These are phyloP conservation scores for Harlomillsia oculata DNA, from an alignment of 1,140 invertebrate genomes.

Conservation along the genomic window DNA sequence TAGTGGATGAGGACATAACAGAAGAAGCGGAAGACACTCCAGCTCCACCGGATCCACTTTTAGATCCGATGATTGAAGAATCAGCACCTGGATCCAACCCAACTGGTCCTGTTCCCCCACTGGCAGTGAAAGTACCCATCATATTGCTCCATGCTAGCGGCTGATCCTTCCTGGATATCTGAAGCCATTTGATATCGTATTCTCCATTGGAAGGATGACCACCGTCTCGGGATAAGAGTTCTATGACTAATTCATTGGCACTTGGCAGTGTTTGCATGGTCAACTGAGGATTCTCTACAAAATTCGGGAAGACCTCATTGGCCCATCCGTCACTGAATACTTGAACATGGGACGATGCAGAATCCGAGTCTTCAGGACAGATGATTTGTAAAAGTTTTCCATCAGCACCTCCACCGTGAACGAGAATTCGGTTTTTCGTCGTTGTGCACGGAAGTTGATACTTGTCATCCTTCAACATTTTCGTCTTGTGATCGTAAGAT, in stretches of 20 bases:
- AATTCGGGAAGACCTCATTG: slow-evolving; percentile 34
- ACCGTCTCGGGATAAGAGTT: slow-evolving; percentile 20
- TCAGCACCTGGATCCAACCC: slow-evolving; percentile 17
- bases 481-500: slow-evolving; percentile 41
- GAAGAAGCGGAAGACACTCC: slow-evolving; percentile 64
- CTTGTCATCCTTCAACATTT: slow-evolving; percentile 46
- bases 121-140: slow-evolving; percentile 11
- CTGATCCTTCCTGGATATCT: slow-evolving; percentile 49
- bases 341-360: slow-evolving; percentile 54
- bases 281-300: slow-evolving; percentile 17
- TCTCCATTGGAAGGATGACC: slow-evolving; percentile 44
- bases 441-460: slow-evolving; percentile 48
- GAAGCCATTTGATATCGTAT: slow-evolving; percentile 58
- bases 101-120: slow-evolving; percentile 38
- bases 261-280: slow-evolving; percentile 11
- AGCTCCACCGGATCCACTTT: slow-evolving; percentile 42
- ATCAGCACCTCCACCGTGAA: slow-evolving; percentile 54
- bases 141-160: slow-evolving; percentile 23
- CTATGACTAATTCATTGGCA: slow-evolving; percentile 18
- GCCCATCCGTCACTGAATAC: slow-evolving; percentile 76
- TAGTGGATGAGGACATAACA: slow-evolving; percentile 40
- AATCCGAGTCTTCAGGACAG: slow-evolving; percentile 52
- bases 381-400: slow-evolving; percentile 39
- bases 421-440: slow-evolving; percentile 59
- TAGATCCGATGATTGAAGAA: slow-evolving; percentile 47